These are phyloP conservation scores for Platerodrilus igneus DNA, from an alignment of 2,888 invertebrate genomes.

Conservation along the genomic window DNA sequence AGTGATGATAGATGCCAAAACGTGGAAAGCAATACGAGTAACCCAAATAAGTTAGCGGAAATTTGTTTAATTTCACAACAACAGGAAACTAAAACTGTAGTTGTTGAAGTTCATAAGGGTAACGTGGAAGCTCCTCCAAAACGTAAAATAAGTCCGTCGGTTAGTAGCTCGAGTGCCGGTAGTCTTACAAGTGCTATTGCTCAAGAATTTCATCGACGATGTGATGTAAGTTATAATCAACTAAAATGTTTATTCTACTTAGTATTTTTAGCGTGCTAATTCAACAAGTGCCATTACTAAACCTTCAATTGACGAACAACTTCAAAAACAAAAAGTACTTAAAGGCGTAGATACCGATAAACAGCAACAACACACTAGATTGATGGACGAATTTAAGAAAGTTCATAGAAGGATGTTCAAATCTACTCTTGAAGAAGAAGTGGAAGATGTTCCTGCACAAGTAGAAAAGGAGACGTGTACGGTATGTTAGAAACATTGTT, in stretches of 20 bases:
- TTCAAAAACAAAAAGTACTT: conserved; percentile 44
- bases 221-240: conserved; percentile 51
- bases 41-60: conserved; percentile 42
- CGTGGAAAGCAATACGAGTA: conserved; percentile 44
- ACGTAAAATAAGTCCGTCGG: too few relatives aligned
- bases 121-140: conserved; percentile 44
- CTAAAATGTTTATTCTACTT: not conserved
- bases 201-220: conserved; percentile 64
- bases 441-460: not conserved
- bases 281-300: conserved; percentile 32
- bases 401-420: conserved; percentile 85
- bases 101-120: conserved; percentile 70
- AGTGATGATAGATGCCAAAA: conserved; percentile 50
- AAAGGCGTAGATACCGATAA: conserved; percentile 57
- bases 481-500: too few relatives aligned
- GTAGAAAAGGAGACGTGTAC: too few relatives aligned
- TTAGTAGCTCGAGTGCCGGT: conserved; percentile 45
- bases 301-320: conserved; percentile 44
- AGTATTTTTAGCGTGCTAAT: conserved; percentile 7
- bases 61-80: conserved; percentile 48
- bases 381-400: conserved; percentile 87
- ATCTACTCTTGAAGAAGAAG: conserved; percentile 29
- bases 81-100: conserved; percentile 60
- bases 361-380: conserved; percentile 65
- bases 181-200: conserved; percentile 66